Evolutionary conservation across 2,113 vertebrate species (phyloP), one percentile per base, ranked within the genome.

Genomic region (Reinhardtius hippoglossoides): DNA sequence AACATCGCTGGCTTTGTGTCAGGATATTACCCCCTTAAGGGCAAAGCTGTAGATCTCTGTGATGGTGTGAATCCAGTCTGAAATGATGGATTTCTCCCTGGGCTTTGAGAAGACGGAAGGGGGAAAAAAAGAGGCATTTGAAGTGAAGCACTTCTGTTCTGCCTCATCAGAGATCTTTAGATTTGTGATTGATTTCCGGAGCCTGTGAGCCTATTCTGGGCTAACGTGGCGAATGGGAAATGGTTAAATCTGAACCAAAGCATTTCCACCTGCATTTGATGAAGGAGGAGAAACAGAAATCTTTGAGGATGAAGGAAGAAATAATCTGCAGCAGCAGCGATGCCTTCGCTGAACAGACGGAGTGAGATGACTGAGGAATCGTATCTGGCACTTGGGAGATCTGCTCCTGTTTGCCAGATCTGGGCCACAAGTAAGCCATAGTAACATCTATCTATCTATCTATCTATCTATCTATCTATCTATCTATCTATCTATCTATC

Each of bases 111-210:
- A 54, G 20, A 54, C 10, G 46, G 46, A 18, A 57, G 59, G n/a
- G n/a, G n/a, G 13, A 26, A 42, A 72, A 56, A 21, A 14, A 26
- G 5, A 6, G 2, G 8, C 54, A 71, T 73, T 77, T 82, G 44
- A 88, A 73, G 60, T 67, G 54, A 72, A 61, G 61, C 26, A 42
- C 46, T 52, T 64, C 59, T 70, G 67, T 48, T 69, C 65, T 62
- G 78, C 71, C 75, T 87, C 54, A 73, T 84, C 73, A 74, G 24
- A 70, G 78, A 71, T 67, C 75, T 81, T 76, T 70, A 44, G 74
- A 76, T 84, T 71, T 64, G 59, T 27, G 62, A 74, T 57, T 72
- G 62, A 77, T 76, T 78, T 61, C 46, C 12, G 1, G 18, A n/a
- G 44, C 44, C 16, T 15, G 7, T 54, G 7, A 70, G 37, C 24